Base-by-base conservation (phyloP, 1,140 invertebrate species). In the Goniozus legneri region DNA sequence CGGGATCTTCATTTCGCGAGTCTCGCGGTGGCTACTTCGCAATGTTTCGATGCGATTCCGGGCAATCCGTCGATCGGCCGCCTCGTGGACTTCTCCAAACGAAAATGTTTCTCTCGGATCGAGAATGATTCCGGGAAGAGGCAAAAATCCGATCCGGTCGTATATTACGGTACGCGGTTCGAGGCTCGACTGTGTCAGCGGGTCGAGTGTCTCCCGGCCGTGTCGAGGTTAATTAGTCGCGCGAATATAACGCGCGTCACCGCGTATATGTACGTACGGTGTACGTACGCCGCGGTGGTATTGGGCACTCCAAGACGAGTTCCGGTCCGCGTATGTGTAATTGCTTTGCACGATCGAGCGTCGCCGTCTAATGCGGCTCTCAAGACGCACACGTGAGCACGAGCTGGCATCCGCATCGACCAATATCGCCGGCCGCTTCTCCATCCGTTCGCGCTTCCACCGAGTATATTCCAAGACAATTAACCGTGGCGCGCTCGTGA, bases 211-310 rank as follows among this genome's bases (percentile, higher is more conserved):
- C 58, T 47, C 44, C 24, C 4, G 10, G 35, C 44, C 45, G 35
- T 35, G 37, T 47, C 48, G 48, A 48, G 43, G 50, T 60, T 67
- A 67, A 67, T 64, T 65, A 62, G 49, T 49, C 48, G 7, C 42
- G 27, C 22, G 31, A 51, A 43, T 50, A 40, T 13, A 40, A 37
- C 37, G 48, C 24, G 24, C 24, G 45, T 22, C 41, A n/a, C n/a
- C n/a, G n/a, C n/a, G n/a, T n/a, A n/a, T n/a, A n/a, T n/a, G n/a
- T n/a, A n/a, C n/a, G n/a, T n/a, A n/a, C n/a, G n/a, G n/a, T n/a
- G n/a, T n/a, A n/a, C n/a, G 44, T 60, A 54, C 46, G 47, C 37
- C 35, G 32, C 49, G 35, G 44, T 43, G 22, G 40, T 37, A 44
- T 56, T 53, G 42, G 50, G 15, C 19, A 37, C 42, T 15, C n/a